phyloP scores from a whole-genome alignment of 1,140 invertebrate species.

The Lepidurus packardi region DNA sequence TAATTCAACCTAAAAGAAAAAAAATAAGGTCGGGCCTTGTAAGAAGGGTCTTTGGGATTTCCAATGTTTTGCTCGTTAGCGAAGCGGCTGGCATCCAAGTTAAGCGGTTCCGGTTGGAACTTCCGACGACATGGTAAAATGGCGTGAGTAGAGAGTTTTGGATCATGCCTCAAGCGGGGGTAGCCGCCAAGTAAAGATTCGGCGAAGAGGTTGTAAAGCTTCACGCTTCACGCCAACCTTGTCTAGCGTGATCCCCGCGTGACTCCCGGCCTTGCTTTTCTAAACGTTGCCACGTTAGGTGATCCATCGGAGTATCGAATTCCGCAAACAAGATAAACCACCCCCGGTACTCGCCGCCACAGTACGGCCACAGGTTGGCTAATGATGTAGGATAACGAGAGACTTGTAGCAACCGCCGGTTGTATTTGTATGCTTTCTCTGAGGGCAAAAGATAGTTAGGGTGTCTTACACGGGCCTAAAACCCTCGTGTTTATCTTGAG shows the following conservation, averaged over 20 bases:
- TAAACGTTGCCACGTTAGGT: too few species aligned
- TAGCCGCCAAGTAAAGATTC: neutral
- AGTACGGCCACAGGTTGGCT: too few species aligned
- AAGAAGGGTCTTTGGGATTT: neutral
- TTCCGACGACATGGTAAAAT: neutral
- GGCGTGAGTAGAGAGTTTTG: conserved; percentile 15
- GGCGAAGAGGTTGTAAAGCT: neutral
- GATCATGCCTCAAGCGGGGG: neutral
- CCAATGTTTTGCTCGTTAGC: conserved; percentile 2
- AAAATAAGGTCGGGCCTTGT: neutral
- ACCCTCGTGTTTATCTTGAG: neutral
- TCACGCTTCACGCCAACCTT: neutral
- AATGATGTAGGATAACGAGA: too few species aligned
- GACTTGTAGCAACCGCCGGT: too few species aligned
- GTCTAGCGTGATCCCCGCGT: neutral
- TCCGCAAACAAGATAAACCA: too few species aligned
- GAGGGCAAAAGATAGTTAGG: too few species aligned
- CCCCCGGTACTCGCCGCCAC: too few species aligned
- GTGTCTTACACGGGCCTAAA: too few species aligned
- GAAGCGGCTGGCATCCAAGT: neutral
- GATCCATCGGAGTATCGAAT: too few species aligned
- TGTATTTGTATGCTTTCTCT: too few species aligned
- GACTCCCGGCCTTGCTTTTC: neutral
- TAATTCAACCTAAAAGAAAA: neutral
- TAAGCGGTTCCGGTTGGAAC: conserved; percentile 15